Base-by-base conservation (phyloP, 2,797 vertebrate species). In the Delichon dasypus region DNA sequence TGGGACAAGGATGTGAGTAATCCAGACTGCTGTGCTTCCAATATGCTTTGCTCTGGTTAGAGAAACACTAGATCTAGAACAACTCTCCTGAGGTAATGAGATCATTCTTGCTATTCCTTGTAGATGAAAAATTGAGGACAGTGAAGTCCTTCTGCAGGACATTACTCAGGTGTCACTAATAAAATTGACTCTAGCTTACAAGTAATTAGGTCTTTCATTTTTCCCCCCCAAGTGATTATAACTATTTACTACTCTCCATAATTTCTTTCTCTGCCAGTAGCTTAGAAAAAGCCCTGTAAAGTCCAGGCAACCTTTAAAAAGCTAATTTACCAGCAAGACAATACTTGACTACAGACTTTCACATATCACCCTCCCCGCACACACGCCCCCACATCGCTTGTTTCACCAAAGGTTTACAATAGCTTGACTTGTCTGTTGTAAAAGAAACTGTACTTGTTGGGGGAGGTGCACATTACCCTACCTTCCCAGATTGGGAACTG, bases 71-170 rank as follows among this genome's bases (percentile, higher is more conserved):
- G 66, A 96, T 91, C 73, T 88, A 58, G 94, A 94, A 62, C 76
- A 96, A 44, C 51, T 83, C 82, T 88, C 85, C 55, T 78, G 61
- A 47, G 76, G 19, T 36, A 88, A 74, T 0, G 0, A 54, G 50
- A 80, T 91, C 26, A 75, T 91, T 88, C 91, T 42, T 85, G 65
- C 29, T 90, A 34, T 68, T 96, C 68, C 72, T 93, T 78, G 34
- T 78, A 78, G 89, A 84, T 48, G 16, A 89, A 73, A 94, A 95
- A 91, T 83, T 44, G 83, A 83, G 82, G 82, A 21, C 88, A 90
- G 29, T 48, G 14, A 51, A 80, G 22, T 13, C 34, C 16, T 44
- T 85, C 68, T 38, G 40, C 64, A 87, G 86, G 60, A 84, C 60
- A 61, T 85, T 47, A 29, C 25, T 61, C 25, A 79, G 44, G 29